Conservation (phyloP, 1,140 invertebrate genomes). For the Xylocopa sonorina region DNA sequence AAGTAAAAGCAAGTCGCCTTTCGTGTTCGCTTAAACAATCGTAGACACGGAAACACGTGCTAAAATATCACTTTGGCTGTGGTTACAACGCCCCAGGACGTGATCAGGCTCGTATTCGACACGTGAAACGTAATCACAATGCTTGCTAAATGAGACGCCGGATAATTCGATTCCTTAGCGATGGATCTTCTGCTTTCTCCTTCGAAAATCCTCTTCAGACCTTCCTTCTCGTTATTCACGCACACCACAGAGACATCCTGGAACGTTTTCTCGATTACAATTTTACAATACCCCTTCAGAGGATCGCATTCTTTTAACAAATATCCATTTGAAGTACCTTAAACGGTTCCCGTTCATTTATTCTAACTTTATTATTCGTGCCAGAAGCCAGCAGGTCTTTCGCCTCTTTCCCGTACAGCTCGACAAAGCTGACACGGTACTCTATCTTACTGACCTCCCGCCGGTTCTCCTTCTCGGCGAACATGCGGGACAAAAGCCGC, state of each 20-base stretch:
- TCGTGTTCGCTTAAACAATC: background rate
- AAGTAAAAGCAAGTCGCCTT: background rate
- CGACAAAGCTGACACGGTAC: constrained; percentile 59
- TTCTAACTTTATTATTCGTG: constrained; percentile 24
- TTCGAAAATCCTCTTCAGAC: constrained; percentile 51
- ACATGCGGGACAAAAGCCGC: constrained; percentile 55
- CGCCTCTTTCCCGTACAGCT: constrained; percentile 51
- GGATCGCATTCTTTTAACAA: background rate
- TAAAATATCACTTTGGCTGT: constrained; percentile 50
- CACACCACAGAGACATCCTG: constrained; percentile 41
- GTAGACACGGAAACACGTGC: background rate
- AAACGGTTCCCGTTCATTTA: constrained; percentile 50
- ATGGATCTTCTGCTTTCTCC: constrained; percentile 55
- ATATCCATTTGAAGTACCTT: constrained; percentile 55
- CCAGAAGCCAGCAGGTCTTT: constrained; percentile 45
- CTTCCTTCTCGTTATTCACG: constrained; percentile 38
- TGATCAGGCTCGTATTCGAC: constrained; percentile 54
- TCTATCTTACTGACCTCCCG: constrained; percentile 44
- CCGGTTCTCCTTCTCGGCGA: constrained; percentile 47
- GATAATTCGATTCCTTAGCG: constrained; percentile 33
- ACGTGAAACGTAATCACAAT: constrained; percentile 60
- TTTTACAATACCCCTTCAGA: too few species aligned
- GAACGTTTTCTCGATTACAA: background rate
- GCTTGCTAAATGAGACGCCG: constrained; percentile 54
- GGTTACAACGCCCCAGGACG: constrained; percentile 49